Base-by-base conservation (phyloP, 2,888 invertebrate genomes). In the Bombylius major region DNA sequence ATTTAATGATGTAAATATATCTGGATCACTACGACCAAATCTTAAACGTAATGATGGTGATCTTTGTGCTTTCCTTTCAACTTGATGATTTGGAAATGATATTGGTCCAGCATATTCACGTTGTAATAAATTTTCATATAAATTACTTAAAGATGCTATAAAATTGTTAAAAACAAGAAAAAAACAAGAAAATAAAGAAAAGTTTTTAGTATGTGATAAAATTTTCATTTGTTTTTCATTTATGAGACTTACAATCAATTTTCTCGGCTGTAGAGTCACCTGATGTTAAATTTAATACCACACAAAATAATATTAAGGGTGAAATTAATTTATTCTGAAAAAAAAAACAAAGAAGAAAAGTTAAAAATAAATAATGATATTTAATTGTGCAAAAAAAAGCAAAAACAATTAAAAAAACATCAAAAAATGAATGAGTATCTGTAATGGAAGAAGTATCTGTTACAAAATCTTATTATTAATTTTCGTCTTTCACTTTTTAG, bases 41-140 rank as follows among this genome's bases (percentile, higher is more conserved):
- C 88, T 81, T 57, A 89, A 79, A 31, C 88, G 79, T 47, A 88
- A 75, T 2, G 87, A 87, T 0, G 87, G 88, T 14, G 86, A 86
- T 60, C 87, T 79, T 65, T 86, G 85, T 5, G 87, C 85, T 71
- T 87, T 87, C 68, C 88, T 82, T 51, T 86, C 85, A 36, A 88
- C 80, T 61, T 83, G 80, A 70, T 87, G 87, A 11, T 81, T 80
- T 48, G 79, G 72, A 58, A 75, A 70, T n/a, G 70, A 66, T 36
- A 72, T 65, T 5, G 73, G 73, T 0, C 70, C 74, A 42, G 72
- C 69, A 57, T 74, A 74, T 64, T 74, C 74, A 23, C 72, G 67
- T 62, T 74, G 74, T 45, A 74, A 62, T 42, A 74, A 62, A 59
- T 67, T 71, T 44, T 73, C 70, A 55, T 75, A 75, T 5, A 75